Base-by-base conservation (phyloP, 2,113 vertebrate genomes). In the Rhinopomastus cyanomelas region DNA sequence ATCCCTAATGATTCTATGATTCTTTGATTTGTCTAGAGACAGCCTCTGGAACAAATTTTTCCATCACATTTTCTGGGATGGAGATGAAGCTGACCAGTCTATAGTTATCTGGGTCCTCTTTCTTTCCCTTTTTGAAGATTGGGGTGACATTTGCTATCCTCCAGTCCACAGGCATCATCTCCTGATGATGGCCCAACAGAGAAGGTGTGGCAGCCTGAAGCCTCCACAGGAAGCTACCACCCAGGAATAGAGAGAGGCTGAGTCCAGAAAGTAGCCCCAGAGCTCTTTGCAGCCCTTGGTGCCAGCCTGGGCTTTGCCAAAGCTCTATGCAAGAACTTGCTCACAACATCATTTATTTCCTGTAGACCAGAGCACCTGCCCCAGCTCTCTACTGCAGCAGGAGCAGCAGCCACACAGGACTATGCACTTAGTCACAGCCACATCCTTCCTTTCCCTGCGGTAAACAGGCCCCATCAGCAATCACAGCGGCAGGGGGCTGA, bases 141-240 rank as follows among this genome's bases (percentile, higher is more conserved):
- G n/a, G n/a, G n/a, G n/a, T n/a, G n/a, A n/a, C n/a, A n/a, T n/a
- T n/a, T n/a, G n/a, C n/a, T n/a, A n/a, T n/a, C n/a, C n/a, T n/a
- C n/a, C n/a, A n/a, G n/a, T n/a, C n/a, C n/a, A n/a, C n/a, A n/a
- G n/a, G n/a, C n/a, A n/a, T n/a, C n/a, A n/a, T n/a, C n/a, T n/a
- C n/a, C n/a, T n/a, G n/a, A n/a, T n/a, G n/a, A n/a, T n/a, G n/a
- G n/a, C n/a, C n/a, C n/a, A n/a, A n/a, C 55, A 76, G 49, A 39
- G 32, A 32, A 71, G 60, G 81, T 27, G 66, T 7, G 64, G 42
- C 64, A 62, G 71, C 20, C 64, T 65, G 36, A 68, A 34, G 36
- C 55, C 93, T 89, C 92, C 91, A 87, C 46, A 76, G 94, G 87
- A 87, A 94, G 88, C 36, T 75, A 71, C 71, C 59, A 80, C 85